Conservation (phyloP, 2,888 invertebrate genomes). For the Laothoe populi region DNA sequence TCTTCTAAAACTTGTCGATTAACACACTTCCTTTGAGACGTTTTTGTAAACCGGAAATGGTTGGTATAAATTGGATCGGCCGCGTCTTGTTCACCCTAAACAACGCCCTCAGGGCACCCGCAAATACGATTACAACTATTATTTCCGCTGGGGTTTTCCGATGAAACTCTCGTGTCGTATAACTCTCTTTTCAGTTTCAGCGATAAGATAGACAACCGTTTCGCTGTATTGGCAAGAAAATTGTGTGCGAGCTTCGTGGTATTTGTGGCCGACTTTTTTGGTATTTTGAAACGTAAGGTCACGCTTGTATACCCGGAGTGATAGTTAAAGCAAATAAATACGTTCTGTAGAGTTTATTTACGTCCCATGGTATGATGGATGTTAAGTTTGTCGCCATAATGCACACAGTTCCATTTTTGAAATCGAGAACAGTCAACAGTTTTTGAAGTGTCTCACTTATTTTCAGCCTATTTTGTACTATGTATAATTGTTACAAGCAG, state of each 20-base stretch:
- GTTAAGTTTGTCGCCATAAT: too few relatives aligned
- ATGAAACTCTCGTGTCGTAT: constrained; percentile 24
- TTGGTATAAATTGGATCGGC: constrained; percentile 45
- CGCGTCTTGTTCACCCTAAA: constrained; percentile 35
- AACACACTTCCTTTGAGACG: not conserved
- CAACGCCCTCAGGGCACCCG: constrained; percentile 35
- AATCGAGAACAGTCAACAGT: too few relatives aligned
- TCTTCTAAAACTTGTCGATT: not conserved
- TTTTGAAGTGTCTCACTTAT: too few relatives aligned
- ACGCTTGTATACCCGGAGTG: too few relatives aligned
- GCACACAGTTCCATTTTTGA: too few relatives aligned
- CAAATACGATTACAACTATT: constrained; percentile 31
- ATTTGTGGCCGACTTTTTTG: not conserved
- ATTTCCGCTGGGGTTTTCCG: constrained; percentile 34
- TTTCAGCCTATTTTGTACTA: too few relatives aligned
- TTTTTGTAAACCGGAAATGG: constrained; percentile 39
- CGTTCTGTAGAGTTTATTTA: too few relatives aligned
- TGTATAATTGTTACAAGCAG: too few relatives aligned
- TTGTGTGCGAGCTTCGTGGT: not conserved
- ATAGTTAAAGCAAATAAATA: too few relatives aligned
- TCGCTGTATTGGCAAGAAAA: not conserved
- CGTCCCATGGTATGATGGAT: too few relatives aligned
- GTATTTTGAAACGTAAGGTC: too few relatives aligned
- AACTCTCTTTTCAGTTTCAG: constrained; percentile 17
- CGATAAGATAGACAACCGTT: constrained; percentile 3